A percentile compares a stretch with the other conserved stretches of the same genome.
phyloP scores from a whole-genome alignment of 2,888 invertebrate species.

The Trichopoda pennipes region DNA sequence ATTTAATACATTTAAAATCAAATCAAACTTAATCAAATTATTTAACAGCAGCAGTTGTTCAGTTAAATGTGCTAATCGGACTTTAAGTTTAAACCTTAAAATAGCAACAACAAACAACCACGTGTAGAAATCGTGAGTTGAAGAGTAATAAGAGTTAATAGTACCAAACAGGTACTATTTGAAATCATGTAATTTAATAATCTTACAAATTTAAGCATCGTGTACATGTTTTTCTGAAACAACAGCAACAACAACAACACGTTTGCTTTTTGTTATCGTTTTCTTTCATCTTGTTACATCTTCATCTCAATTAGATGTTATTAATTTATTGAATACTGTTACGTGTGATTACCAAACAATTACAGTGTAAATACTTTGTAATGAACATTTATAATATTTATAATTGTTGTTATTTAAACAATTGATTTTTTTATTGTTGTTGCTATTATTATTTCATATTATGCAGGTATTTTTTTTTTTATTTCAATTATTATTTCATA shows the following conservation, averaged over 20 bases:
- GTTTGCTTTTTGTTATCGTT: too few relatives aligned
- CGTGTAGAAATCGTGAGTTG: conserved; percentile 60
- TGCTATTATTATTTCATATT: background rate
- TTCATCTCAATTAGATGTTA: background rate
- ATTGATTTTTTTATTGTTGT: background rate
- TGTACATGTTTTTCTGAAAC: too few relatives aligned
- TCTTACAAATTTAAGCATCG: background rate
- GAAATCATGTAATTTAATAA: conserved; percentile 8
- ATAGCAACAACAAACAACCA: conserved; percentile 48
- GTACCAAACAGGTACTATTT: background rate
- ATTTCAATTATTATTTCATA: conserved; percentile 22
- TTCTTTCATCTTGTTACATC: background rate
- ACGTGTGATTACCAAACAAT: conserved; percentile 5
- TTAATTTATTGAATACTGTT: conserved; percentile 17
- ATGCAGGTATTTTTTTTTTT: conserved; percentile 42
- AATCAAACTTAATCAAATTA: too few relatives aligned
- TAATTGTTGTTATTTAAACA: conserved; percentile 7
- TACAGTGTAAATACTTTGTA: conserved; percentile 9
- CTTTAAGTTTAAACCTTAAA: conserved; percentile 2
- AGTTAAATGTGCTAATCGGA: too few relatives aligned
- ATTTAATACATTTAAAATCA: too few relatives aligned
- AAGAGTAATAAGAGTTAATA: background rate
- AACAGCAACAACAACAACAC: too few relatives aligned
- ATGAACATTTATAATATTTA: conserved; percentile 10
- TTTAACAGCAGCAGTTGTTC: too few relatives aligned